These are phyloP conservation scores for Cebus imitator DNA, from an alignment of 2,113 vertebrate species.

Conservation along the genomic window DNA sequence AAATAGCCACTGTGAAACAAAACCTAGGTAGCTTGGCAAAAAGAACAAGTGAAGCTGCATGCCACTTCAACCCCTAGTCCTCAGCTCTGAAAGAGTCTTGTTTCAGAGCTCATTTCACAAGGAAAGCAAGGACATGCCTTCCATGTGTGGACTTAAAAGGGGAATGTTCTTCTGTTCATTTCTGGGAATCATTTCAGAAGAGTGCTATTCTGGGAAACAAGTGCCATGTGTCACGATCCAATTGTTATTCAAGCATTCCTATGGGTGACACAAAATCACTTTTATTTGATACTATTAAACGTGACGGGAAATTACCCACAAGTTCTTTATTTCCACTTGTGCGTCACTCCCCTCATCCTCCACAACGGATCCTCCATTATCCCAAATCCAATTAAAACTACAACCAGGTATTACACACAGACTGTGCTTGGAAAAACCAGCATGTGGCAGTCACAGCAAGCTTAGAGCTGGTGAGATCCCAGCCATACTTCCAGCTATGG, in stretches of 20 bases:
- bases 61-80: not conserved
- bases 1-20: not conserved
- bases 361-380: not conserved
- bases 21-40: not conserved
- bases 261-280: not conserved
- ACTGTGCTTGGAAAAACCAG: not conserved
- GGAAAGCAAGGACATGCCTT: not conserved
- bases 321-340: conserved; percentile 32
- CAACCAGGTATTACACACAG: not conserved
- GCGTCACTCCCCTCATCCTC: not conserved
- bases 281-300: conserved; percentile 22
- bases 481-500: not conserved
- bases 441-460: accelerated
- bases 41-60: not conserved
- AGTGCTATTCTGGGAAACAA: not conserved
- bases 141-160: not conserved
- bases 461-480: not conserved
- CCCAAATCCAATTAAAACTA: not conserved
- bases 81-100: not conserved
- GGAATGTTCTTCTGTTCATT: not conserved
- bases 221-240: not conserved
- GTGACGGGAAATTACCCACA: not conserved
- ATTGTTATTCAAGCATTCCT: not conserved
- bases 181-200: not conserved
- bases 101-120: not conserved